Evolutionary conservation across 1,140 invertebrate species (phyloP), one percentile per base, ranked within the genome.

Genomic region (Melanaphis sacchari): DNA sequence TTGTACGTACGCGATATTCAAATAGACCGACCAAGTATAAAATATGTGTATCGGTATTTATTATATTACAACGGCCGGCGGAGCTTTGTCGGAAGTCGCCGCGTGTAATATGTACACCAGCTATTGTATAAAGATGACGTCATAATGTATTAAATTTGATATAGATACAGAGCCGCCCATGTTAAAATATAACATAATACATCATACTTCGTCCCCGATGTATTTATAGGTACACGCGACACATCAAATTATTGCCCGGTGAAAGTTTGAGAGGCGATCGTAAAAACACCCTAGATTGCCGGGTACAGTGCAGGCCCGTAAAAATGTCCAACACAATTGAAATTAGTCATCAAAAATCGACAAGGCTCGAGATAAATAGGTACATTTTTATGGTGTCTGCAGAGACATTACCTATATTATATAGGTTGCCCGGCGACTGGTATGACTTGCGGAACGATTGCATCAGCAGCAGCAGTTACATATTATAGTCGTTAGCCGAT

Each of bases 301-400:
- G 40, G 82, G 31, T 24, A 36, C 2, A 82, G 41, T 46, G 9
- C 31, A 36, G 8, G 36, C n/a, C 49, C 36, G 46, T 89, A 54
- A 89, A 49, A 54, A 88, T 24, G 36, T 89, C 22, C 36, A 89
- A 52, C 9, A 54, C 87, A 89, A 54, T 89, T 22, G 87, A 89
- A 89, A 89, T 54, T 43, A 54, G 36, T 89, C 46, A 15, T 89
- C 85, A 46, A 6, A n/a, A 87, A 15, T 88, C n/a, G 85, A 49
- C 36, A 89, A 89, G n/a, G 54, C 87, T 38, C n/a, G 6, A 31
- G 26, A 85, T 85, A 43, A 41, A 43, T 43, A 85, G 8, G 84
- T 26, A 85, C 26, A 15, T 26, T 88, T 88, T 88, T 88, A 88
- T 88, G 18, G 85, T 18, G 46, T 88, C n/a, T 31, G 59, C 59